phyloP scores from a whole-genome alignment of 64 coral and sea anemone species.

The Catalaphyllia jardinei region DNA sequence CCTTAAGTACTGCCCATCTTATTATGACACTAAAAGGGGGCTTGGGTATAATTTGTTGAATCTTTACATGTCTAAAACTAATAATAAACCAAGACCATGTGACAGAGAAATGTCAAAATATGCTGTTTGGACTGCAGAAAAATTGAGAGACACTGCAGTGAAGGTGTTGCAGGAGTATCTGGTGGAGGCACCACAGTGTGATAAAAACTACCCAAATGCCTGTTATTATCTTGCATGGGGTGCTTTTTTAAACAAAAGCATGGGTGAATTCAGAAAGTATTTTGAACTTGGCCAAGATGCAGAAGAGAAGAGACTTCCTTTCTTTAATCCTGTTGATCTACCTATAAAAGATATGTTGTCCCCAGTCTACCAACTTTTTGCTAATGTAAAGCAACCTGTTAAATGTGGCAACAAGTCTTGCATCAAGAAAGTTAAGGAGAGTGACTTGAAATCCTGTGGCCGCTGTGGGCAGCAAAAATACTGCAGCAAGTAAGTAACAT shows the following conservation, averaged over 20 bases:
- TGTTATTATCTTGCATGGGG: constrained; percentile 65
- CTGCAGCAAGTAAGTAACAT: constrained; percentile 58
- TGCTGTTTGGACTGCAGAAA: constrained; percentile 31
- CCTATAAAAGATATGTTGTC: constrained; percentile 28
- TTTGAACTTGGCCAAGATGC: constrained; percentile 71
- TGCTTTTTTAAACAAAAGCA: not conserved
- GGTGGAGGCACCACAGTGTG: constrained; percentile 68
- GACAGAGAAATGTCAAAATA: constrained; percentile 11
- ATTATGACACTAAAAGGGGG: constrained; percentile 64
- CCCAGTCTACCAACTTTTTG: not conserved
- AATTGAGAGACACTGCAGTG: constrained; percentile 5
- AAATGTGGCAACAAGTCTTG: constrained; percentile 57
- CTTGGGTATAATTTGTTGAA: constrained; percentile 60
- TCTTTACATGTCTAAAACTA: not conserved
- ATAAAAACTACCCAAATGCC: constrained; percentile 78
- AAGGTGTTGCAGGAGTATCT: constrained; percentile 57
- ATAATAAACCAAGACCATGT: not conserved
- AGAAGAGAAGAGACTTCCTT: constrained; percentile 73
- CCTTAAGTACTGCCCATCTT: constrained; percentile 53
- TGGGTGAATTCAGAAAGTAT: constrained; percentile 19
- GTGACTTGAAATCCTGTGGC: not conserved
- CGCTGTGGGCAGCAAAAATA: constrained; percentile 42
- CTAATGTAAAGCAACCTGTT: not conserved
- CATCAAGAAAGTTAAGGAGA: constrained; percentile 12
- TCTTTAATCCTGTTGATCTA: constrained; percentile 51